Percentiles rank a stretch among this genome's conserved stretches.
Conservation (phyloP, 2,888 invertebrate genomes). For the Dorcus parallelipipedus region DNA sequence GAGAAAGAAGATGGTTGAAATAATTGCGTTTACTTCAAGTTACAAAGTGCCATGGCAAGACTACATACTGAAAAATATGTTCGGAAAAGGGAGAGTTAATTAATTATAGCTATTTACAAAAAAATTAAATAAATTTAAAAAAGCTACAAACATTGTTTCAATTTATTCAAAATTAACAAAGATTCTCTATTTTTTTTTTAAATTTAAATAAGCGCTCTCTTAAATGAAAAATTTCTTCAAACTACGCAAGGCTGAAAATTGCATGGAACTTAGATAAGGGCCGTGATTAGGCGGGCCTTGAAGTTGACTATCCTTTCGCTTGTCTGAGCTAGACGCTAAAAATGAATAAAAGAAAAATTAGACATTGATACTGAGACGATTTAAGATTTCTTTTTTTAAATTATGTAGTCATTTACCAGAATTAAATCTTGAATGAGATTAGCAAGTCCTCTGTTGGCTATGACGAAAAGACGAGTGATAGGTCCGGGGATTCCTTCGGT, state of each 20-base stretch:
- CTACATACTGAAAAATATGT: slow-evolving; percentile 2
- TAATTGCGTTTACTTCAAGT: slow-evolving; percentile 4
- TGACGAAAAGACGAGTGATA: slow-evolving; percentile 79
- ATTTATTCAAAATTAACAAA: background rate
- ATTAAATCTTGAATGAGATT: slow-evolving; percentile 86
- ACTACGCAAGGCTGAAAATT: background rate
- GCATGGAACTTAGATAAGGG: slow-evolving; percentile 67
- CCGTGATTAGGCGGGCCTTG: slow-evolving; percentile 87
- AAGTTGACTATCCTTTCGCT: slow-evolving; percentile 91
- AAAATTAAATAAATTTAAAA: slow-evolving; percentile 7
- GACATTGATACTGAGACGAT: background rate
- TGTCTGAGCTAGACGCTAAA: slow-evolving; percentile 78
- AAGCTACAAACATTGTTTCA: slow-evolving; percentile 7
- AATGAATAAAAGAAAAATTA: slow-evolving; percentile 20
- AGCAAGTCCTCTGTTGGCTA: slow-evolving; percentile 83
- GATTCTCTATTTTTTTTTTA: background rate
- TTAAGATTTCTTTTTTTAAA: background rate
- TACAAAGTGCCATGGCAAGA: slow-evolving; percentile 7
- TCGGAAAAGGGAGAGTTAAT: slow-evolving; percentile 1
- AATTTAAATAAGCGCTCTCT: background rate
- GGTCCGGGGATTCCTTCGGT: slow-evolving; percentile 85
- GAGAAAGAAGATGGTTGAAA: background rate
- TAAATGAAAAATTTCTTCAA: slow-evolving; percentile 1
- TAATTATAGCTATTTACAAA: slow-evolving; percentile 8
- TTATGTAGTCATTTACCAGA: slow-evolving; percentile 57